Base-by-base conservation (phyloP, 2,888 invertebrate species). In the Zhengitettix transpicula region DNA sequence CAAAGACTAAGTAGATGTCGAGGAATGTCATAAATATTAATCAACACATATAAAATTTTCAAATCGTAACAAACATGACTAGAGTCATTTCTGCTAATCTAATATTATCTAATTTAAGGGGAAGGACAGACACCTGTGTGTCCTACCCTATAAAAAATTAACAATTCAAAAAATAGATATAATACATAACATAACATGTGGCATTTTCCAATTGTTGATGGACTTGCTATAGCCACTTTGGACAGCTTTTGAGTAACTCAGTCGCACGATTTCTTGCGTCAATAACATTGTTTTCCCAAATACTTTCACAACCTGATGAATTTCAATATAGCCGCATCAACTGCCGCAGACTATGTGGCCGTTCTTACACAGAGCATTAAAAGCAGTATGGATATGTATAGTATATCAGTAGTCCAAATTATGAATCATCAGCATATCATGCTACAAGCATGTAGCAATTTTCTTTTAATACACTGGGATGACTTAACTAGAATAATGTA, bases 31-130 rank as follows among this genome's bases (percentile, higher is more conserved):
- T 75, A 74, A 55, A 58, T 75, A 76, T 74, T 75, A 75, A 73
- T 75, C 75, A 76, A 76, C 75, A 75, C 58, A 61, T 75, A 76
- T 75, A 76, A 76, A 75, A 75, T 76, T 75, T 74, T 74, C 73
- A 75, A 75, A 74, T 74, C 73, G 74, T 75, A 76, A 76, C 76
- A 76, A 76, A 74, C 74, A 75, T 75, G 75, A 75, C 75, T 75
- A 75, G 75, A 75, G 75, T 74, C 75, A 75, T 75, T 75, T 57
- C 57, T 60, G 55, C 55, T 59, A 56, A 59, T 56, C 59, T 61
- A 63, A 57, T 59, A 41, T 57, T 60, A 57, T 56, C 57, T 60
- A 53, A 12, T 58, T 59, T 57, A 62, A 62, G 58, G 60, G 52
- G 56, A 58, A 60, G 58, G 52, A 59, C 62, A 62, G 62, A 62